Evolutionary conservation across 2,888 invertebrate genomes (phyloP), one percentile per base, ranked within the genome.

Genomic region (Lasioglossum malachurum): DNA sequence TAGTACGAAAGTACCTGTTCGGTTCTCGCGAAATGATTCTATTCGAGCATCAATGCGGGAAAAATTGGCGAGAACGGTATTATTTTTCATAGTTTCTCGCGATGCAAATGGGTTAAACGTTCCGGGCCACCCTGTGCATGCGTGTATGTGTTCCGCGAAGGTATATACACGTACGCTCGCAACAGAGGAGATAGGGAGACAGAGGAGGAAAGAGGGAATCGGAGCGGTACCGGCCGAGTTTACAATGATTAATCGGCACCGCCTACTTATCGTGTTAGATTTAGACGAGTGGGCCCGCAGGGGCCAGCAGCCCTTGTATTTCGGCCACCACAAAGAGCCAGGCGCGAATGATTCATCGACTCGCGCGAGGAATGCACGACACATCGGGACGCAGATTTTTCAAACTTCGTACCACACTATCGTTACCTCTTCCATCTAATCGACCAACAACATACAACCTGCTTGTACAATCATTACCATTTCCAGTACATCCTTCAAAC

Each of bases 161-260:
- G 71, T 71, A n/a, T 35, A 31, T 57, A 71, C 75, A 77, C 69
- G 44, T 71, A 75, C 75, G 82, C 78, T 83, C 72, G 80, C 74
- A 67, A 80, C 75, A 71, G 72, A 75, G 73, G 71, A 69, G 83
- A 86, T 80, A 79, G 82, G 35, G 71, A 75, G 73, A 72, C 71
- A 76, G 78, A 75, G 49, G 67, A 53, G 75, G 81, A 81, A 78
- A 79, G 86, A 84, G 75, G 80, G 86, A 84, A 84, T 83, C 79
- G 84, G 86, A 90, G 89, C 86, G 80, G 90, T 83, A 84, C 86
- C 85, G 80, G 90, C 89, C 91, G 90, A 93, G 91, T 93, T 92
- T 93, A 93, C 93, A 92, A 93, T 93, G 93, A 93, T 93, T 93
- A 93, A 93, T 93, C 93, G 93, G 93, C 93, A 93, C 93, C 93